phyloP scores from a whole-genome alignment of 2,113 vertebrate genomes.

The Caranx melampygus region DNA sequence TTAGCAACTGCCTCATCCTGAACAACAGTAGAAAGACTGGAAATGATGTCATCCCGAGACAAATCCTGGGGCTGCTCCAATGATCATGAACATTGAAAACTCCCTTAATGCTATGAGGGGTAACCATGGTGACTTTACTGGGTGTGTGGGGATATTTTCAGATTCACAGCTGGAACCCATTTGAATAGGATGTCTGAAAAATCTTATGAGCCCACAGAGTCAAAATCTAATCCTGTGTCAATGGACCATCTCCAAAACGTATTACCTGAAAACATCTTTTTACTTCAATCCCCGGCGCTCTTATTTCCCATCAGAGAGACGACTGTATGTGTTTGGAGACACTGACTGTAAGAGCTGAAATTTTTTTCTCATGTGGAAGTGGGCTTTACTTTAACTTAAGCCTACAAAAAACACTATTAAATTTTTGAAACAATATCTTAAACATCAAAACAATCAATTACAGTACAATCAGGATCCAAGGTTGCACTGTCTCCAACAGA shows the following conservation, averaged over 20 bases:
- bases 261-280: constrained; percentile 36
- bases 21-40: not conserved
- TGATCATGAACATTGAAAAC: constrained; percentile 12
- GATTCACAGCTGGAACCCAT: constrained; percentile 30
- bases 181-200: constrained; percentile 37
- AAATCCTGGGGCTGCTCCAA: constrained; percentile 31
- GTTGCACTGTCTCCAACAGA: not conserved
- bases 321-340: constrained; percentile 4
- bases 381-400: constrained; percentile 1
- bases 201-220: constrained; percentile 20
- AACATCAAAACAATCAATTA: not conserved
- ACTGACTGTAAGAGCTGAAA: not conserved
- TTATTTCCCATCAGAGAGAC: constrained; percentile 21
- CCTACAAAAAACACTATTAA: not conserved
- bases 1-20: not conserved
- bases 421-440: not conserved
- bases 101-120: not conserved
- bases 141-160: constrained; percentile 19
- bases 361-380: not conserved
- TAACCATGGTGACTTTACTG: constrained; percentile 8
- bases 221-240: constrained; percentile 42
- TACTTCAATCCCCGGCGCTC: constrained; percentile 22
- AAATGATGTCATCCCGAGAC: constrained; percentile 26
- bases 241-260: constrained; percentile 45
- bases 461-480: not conserved